These are phyloP conservation scores for Archilochus colubris DNA, from an alignment of 2,113 vertebrate species.

Conservation along the genomic window DNA sequence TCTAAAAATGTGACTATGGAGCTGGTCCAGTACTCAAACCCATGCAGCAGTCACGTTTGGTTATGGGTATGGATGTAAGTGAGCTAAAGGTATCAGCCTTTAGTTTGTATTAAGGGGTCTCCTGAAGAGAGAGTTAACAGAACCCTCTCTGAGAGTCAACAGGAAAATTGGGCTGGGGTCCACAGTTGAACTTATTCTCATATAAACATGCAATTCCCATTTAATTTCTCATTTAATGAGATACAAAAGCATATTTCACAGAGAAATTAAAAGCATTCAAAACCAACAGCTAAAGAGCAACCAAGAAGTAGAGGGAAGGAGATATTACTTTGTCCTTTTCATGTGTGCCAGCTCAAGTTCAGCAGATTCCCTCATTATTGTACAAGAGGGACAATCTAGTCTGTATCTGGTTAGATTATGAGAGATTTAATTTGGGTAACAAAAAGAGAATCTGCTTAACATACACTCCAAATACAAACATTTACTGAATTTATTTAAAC, in stretches of 20 bases:
- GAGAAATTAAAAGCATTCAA: neutral
- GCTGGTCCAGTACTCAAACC: neutral
- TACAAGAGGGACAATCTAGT: neutral
- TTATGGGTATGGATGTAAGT: neutral
- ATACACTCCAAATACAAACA: neutral
- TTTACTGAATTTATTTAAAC: constrained; percentile 20
- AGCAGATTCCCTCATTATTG: neutral
- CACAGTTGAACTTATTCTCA: neutral
- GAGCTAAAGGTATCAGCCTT: neutral
- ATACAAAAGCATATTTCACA: neutral
- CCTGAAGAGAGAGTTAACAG: neutral
- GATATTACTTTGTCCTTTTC: neutral
- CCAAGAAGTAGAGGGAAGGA: neutral
- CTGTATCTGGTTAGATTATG: neutral
- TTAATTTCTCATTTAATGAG: neutral
- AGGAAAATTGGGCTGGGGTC: neutral
- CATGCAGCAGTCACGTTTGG: neutral
- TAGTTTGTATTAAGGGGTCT: neutral
- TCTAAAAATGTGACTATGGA: neutral
- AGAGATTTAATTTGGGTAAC: neutral
- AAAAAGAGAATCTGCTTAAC: neutral
- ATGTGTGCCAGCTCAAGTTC: neutral
- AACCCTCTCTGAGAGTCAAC: neutral
- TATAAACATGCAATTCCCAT: neutral
- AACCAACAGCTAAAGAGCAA: neutral